A percentile compares a stretch with the other conserved stretches of the same genome.
Conservation (phyloP, 2,888 invertebrate species). For the Tillus elongatus region DNA sequence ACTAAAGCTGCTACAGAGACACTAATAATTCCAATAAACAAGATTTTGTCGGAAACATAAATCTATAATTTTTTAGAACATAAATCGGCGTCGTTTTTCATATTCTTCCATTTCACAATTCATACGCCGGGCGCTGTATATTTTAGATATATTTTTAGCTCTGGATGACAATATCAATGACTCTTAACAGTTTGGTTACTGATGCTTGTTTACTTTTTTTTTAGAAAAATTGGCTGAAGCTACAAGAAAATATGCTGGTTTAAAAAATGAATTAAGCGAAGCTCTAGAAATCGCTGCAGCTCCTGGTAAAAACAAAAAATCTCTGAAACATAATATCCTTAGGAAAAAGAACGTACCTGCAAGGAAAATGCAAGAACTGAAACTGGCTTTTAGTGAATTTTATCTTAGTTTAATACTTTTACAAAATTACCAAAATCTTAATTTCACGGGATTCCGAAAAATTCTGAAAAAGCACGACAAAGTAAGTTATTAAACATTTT, state of each 20-base stretch:
- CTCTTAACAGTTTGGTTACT: no score
- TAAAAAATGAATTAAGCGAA: conserved; percentile 73
- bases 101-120: no score
- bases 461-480: conserved; percentile 99
- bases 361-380: conserved; percentile 84
- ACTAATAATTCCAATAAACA: no score
- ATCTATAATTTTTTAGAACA: no score
- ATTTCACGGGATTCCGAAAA: conserved; percentile 97
- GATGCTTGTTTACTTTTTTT: no score
- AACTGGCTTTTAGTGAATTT: conserved; percentile 97
- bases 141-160: no score
- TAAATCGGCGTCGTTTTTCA: no score
- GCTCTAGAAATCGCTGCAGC: conserved; percentile 35
- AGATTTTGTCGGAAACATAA: no score
- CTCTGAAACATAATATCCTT: conserved; percentile 35
- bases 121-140: no score
- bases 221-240: conserved; percentile 95
- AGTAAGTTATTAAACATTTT: conserved; percentile 45
- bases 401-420: conserved; percentile 91
- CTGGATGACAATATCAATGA: no score
- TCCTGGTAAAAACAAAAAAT: conserved; percentile 31
- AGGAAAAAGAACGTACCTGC: conserved; percentile 47
- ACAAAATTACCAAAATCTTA: conserved; percentile 97
- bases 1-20: no score
- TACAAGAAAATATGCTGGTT: conserved; percentile 82